Evolutionary conservation across 35 echinoderm and acorn worm species (phyloP).

Genomic region (Acanthaster planci): DNA sequence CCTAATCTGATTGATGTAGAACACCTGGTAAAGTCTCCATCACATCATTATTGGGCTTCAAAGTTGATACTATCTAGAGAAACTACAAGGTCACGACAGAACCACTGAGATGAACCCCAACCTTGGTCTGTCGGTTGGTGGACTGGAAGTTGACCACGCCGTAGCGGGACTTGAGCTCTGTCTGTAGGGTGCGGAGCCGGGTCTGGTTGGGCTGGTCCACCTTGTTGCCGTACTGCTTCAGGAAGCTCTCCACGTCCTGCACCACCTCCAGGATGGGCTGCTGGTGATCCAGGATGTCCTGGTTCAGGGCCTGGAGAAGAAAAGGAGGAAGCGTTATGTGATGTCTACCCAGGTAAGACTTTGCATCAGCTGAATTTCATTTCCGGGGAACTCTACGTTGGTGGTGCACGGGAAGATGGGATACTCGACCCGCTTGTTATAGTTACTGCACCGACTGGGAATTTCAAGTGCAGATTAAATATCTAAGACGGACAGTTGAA

Average conservation of each 20-base stretch:
- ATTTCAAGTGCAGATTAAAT: too few species aligned
- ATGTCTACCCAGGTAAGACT: too few species aligned
- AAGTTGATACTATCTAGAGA: too few species aligned
- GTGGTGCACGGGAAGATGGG: background rate
- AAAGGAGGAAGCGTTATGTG: constrained; percentile 2
- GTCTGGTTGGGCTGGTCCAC: constrained; percentile 67
- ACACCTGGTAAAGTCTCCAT: too few species aligned
- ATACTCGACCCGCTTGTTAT: too few species aligned
- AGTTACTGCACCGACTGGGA: too few species aligned
- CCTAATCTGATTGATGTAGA: too few species aligned
- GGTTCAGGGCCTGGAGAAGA: constrained; percentile 59
- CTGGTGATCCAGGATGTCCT: constrained; percentile 83
- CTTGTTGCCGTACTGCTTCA: constrained; percentile 67
- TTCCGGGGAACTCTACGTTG: background rate
- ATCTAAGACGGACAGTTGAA: too few species aligned
- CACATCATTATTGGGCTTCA: too few species aligned
- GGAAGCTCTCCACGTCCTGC: constrained; percentile 69
- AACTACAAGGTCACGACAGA: too few species aligned
- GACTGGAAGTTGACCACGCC: constrained; percentile 89
- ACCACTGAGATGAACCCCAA: too few species aligned
- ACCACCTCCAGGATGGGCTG: constrained; percentile 68
- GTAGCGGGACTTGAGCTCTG: constrained; percentile 81
- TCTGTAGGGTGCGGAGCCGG: constrained; percentile 57
- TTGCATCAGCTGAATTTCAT: too few species aligned
- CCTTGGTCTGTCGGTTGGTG: constrained; percentile 67